These are phyloP conservation scores for Atrichornis clamosus DNA, from an alignment of 2,113 vertebrate genomes.

Conservation along the genomic window DNA sequence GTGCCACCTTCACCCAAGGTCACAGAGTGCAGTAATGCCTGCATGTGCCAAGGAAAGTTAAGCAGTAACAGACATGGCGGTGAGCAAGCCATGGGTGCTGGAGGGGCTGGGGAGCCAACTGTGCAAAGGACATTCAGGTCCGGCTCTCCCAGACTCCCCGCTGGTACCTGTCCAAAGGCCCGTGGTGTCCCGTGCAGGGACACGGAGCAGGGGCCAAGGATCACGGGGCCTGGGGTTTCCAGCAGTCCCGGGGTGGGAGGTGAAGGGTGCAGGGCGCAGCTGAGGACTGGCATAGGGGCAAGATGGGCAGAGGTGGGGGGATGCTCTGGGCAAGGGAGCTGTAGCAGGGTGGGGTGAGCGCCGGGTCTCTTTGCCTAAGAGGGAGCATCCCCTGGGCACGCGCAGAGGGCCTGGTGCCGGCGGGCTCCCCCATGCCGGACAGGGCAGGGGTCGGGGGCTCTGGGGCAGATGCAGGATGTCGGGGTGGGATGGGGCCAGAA, in stretches of 20 bases:
- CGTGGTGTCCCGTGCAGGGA: accelerated
- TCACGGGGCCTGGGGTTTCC: not conserved
- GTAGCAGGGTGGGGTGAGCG: not conserved
- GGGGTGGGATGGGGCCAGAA: not conserved
- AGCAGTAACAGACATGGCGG: not conserved
- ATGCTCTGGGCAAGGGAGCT: not conserved
- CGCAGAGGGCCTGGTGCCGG: not conserved
- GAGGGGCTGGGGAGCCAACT: not conserved
- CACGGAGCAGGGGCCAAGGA: too few relatives aligned
- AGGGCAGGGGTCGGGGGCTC: not conserved
- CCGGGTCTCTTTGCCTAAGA: not conserved
- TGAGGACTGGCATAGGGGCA: not conserved
- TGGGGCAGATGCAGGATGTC: not conserved
- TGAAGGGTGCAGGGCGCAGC: not conserved
- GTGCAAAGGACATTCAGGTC: accelerated
- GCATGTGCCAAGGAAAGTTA: not conserved
- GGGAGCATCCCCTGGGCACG: not conserved
- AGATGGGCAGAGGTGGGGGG: accelerated
- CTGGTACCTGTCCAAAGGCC: not conserved
- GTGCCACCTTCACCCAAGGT: not conserved
- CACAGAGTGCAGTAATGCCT: accelerated
- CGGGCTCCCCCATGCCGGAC: not conserved
- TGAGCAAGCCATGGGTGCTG: accelerated
- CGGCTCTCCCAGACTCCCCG: accelerated
- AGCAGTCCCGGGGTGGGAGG: not conserved